phyloP scores from a whole-genome alignment of 2,888 invertebrate genomes.

The Oithona nana region DNA sequence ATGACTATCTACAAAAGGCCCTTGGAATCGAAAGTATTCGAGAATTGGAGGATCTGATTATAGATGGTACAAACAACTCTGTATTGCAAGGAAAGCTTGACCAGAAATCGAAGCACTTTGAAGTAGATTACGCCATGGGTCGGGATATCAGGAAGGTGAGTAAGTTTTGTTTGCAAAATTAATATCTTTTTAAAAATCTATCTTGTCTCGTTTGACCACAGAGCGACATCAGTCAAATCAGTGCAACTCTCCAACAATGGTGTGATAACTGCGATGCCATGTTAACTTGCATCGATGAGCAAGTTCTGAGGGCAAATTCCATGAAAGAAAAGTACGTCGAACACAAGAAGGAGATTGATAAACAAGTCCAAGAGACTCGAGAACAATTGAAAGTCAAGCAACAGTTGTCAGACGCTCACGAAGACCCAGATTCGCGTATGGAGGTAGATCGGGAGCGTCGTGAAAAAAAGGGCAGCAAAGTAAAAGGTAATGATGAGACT shows the following conservation, averaged over 20 bases:
- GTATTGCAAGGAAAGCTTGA: slow-evolving; percentile 90
- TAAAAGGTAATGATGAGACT: too few species aligned
- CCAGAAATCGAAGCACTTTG: slow-evolving; percentile 77
- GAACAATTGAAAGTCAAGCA: slow-evolving; percentile 7
- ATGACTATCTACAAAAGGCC: slow-evolving; percentile 60
- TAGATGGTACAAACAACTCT: slow-evolving; percentile 39
- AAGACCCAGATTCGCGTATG: slow-evolving; percentile 13
- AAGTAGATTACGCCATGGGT: slow-evolving; percentile 83
- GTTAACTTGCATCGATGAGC: slow-evolving; percentile 66
- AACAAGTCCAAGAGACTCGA: slow-evolving; percentile 34
- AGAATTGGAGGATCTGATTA: slow-evolving; percentile 85
- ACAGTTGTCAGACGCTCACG: not conserved
- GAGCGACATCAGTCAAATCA: slow-evolving; percentile 19
- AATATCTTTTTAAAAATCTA: not conserved
- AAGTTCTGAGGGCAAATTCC: slow-evolving; percentile 65
- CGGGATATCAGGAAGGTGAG: slow-evolving; percentile 47
- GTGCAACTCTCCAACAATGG: slow-evolving; percentile 47
- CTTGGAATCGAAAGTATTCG: slow-evolving; percentile 76
- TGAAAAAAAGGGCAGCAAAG: not conserved
- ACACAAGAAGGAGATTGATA: slow-evolving; percentile 61
- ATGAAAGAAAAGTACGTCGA: slow-evolving; percentile 60
- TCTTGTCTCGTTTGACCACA: slow-evolving; percentile 22
- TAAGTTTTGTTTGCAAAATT: not conserved
- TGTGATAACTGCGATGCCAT: slow-evolving; percentile 75
- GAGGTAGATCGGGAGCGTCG: not conserved